Base-by-base conservation (phyloP, 2,113 vertebrate species). In the Tylochromis polylepis region DNA sequence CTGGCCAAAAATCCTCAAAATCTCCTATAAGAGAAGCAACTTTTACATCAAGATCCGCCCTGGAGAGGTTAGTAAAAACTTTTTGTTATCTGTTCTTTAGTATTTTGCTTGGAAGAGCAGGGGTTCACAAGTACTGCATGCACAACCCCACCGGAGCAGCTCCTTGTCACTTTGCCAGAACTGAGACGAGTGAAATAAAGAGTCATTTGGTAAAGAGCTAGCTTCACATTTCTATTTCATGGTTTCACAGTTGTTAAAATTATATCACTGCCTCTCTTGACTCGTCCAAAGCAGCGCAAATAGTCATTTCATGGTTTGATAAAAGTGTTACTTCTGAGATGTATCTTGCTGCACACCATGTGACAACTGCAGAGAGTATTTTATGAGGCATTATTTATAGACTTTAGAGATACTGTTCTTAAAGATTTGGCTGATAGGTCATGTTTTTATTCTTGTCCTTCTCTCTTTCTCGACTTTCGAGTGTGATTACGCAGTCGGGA, bases 41-140 rank as follows among this genome's bases (percentile, higher is more conserved):
- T 99, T 99, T 95, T 99, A 99, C 94, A 99, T 99, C 95, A 99
- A 99, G 96, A 99, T 99, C 91, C 98, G 99, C 67, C 99, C 99
- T 0, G 99, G 99, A 87, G 99, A 99, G 97, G 99, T 99, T 92
- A 87, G 93, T 91, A 96, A 72, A 56, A 18, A 81, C 36, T 18
- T 79, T 46, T 87, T 79, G 89, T 91, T 62, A 84, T 86, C 67
- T 85, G 89, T 57, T 89, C 8, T 80, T 80, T 89, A 85, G 82
- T 84, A 85, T 88, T 77, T 81, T 88, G 87, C 70, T 81, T 27
- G 55, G 80, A 27, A 56, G 12, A 55, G 6, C 16, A 56, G 49
- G 18, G 75, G 34, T 72, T 90, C 79, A 18, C 70, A 67, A 79
- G 53, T 59, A 89, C 8, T 82, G 85, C 87, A 87, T 83, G 89